Evolutionary conservation across 2,797 vertebrate species (phyloP), one percentile per base, ranked within the genome.

Genomic region (Channa striata): DNA sequence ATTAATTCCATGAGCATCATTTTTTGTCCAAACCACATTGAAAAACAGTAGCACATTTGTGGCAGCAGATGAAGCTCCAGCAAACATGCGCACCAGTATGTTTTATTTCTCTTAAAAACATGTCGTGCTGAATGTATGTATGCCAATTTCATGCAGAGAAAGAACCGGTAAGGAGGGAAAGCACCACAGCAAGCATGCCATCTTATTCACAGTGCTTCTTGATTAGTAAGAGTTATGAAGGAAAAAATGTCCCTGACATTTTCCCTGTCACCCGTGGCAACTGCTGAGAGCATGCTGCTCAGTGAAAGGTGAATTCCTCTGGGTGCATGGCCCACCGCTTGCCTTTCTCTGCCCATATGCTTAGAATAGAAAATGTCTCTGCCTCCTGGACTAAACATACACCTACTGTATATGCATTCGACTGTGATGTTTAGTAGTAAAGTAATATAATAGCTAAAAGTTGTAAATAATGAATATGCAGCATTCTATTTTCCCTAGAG

Each of bases 251-350:
- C 66, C 65, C 59, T 90, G 90, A 93, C 89, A 92, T 92, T 94
- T 87, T 85, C 80, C 70, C 58, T 77, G 88, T 90, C 91, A 89
- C 91, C 92, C 79, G 60, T 92, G 88, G 90, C 93, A 92, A 92
- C 91, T 85, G 85, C 89, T 81, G 65, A 68, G 75, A 79, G 83
- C 78, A 58, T 62, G 71, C 67, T 72, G 72, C 70, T 76, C 78
- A 83, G 87, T 70, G 78, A 90, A 93, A 94, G 91, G 91, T 94
- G 90, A 93, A 92, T 86, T 90, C 89, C 90, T 90, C 78, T 66
- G 87, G 83, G 92, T 82, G 72, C 21, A 21, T 56, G 74, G 72
- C 75, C 79, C 43, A 51, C 58, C 59, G 21, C 68, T 83, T 57
- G 59, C 80, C 59, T 73, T 66, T 77, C 77, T 79, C 78, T 85